Evolutionary conservation across 2,113 vertebrate genomes (phyloP).

Genomic region (Amia ocellicauda): DNA sequence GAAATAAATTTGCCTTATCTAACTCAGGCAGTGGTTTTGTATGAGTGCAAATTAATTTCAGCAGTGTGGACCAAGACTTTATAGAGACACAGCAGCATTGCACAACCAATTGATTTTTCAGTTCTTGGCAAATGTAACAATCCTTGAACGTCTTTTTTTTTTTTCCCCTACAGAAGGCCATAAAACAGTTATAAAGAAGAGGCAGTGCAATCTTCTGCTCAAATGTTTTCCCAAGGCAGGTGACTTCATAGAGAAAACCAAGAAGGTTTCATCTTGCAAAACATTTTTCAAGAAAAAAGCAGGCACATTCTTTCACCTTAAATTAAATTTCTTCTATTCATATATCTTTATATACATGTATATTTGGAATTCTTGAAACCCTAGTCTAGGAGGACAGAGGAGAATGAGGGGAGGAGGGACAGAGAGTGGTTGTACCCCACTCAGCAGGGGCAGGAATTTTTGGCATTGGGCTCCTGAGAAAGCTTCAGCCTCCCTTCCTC

Average conservation of each 20-base stretch:
- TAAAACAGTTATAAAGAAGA: slow-evolving; percentile 1
- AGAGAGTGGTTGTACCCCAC: slow-evolving; percentile 16
- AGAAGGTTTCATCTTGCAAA: slow-evolving; percentile 14
- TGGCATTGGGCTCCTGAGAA: slow-evolving; percentile 62
- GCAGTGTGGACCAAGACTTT: slow-evolving; percentile 11
- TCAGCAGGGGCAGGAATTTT: slow-evolving; percentile 85
- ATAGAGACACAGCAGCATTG: slow-evolving; percentile 4
- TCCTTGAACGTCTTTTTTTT: background rate
- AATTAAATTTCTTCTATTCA: slow-evolving; percentile 7
- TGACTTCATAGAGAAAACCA: slow-evolving; percentile 4
- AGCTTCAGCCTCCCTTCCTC: slow-evolving; percentile 78
- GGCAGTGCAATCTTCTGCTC: slow-evolving; percentile 1
- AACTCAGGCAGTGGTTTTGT: background rate
- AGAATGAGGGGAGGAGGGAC: slow-evolving; percentile 9
- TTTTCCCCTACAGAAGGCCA: slow-evolving; percentile 18
- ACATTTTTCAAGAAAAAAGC: slow-evolving; percentile 24
- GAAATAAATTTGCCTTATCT: background rate
- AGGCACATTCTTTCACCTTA: slow-evolving; percentile 36
- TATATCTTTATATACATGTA: slow-evolving; percentile 1
- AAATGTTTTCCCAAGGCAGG: background rate
- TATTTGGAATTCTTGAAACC: slow-evolving; percentile 3
- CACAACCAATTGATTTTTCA: background rate
- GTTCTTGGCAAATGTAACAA: background rate
- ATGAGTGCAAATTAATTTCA: background rate
- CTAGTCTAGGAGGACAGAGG: slow-evolving; percentile 11